These are phyloP conservation scores for Tribolium freemani DNA, from an alignment of 2,888 invertebrate genomes.

Conservation along the genomic window DNA sequence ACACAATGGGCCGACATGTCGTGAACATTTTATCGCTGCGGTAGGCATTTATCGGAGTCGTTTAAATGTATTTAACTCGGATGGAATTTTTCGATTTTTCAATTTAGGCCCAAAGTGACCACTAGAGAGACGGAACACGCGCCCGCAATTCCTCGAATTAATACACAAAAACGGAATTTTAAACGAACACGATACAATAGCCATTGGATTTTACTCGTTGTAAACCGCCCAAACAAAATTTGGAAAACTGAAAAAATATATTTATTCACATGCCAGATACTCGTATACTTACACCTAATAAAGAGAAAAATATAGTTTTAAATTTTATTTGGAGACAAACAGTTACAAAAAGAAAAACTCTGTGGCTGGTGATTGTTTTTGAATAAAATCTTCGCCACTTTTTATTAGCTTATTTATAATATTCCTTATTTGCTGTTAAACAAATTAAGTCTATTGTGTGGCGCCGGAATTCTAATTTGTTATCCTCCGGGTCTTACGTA, in stretches of 20 bases:
- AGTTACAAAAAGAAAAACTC: too few species aligned
- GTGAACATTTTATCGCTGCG: constrained; percentile 30
- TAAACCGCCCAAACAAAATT: too few species aligned
- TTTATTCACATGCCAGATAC: too few species aligned
- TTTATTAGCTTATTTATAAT: too few species aligned
- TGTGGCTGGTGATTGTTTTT: too few species aligned
- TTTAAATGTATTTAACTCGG: constrained; percentile 33
- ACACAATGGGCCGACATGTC: constrained; percentile 28
- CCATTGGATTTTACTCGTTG: too few species aligned
- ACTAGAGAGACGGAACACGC: not conserved
- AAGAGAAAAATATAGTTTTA: too few species aligned
- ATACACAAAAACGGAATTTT: not conserved
- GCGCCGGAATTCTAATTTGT: constrained; percentile 16
- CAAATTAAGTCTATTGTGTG: constrained; percentile 15
- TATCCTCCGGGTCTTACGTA: not conserved
- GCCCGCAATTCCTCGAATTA: not conserved
- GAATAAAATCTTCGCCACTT: too few species aligned
- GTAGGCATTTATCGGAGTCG: constrained; percentile 28
- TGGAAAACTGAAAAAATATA: too few species aligned
- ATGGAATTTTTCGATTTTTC: constrained; percentile 26
- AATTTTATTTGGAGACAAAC: too few species aligned
- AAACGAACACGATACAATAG: too few species aligned
- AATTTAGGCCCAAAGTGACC: constrained; percentile 9
- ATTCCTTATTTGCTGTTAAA: not conserved
- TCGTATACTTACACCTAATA: too few species aligned